A percentile compares a stretch with the other conserved stretches of the same genome.
These are phyloP conservation scores for Varanus komodoensis DNA, from an alignment of 2,113 vertebrate species.

Conservation along the genomic window DNA sequence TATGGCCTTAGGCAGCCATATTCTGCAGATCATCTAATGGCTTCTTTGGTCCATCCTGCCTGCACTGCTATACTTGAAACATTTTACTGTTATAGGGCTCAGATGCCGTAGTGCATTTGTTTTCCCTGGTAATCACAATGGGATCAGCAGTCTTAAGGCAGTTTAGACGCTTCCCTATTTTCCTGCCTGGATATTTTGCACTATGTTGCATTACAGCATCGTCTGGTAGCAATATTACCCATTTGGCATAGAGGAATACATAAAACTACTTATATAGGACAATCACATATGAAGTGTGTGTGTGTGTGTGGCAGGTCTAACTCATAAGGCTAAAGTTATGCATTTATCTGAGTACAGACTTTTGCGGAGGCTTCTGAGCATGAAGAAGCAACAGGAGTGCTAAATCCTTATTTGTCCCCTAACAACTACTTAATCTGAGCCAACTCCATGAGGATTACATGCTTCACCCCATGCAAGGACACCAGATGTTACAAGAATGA, in stretches of 20 bases:
- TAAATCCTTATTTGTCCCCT: background rate
- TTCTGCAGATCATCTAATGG: background rate
- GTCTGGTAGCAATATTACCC: background rate
- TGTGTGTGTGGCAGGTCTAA: background rate
- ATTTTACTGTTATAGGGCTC: background rate
- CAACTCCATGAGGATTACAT: background rate
- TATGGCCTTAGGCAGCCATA: background rate
- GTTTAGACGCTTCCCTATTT: background rate
- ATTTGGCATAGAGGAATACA: background rate
- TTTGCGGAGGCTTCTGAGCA: background rate
- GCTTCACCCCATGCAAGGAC: background rate
- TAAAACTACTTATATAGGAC: background rate
- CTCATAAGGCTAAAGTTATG: background rate
- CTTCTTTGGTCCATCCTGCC: background rate
- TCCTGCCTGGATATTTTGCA: background rate
- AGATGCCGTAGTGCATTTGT: background rate
- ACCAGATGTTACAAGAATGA: rapidly evolving
- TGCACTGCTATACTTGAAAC: background rate
- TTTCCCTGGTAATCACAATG: background rate
- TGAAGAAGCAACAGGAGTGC: background rate
- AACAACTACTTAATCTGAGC: background rate
- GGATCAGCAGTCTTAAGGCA: background rate
- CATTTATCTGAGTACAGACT: background rate
- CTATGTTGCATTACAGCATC: background rate
- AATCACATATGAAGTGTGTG: background rate